These are phyloP conservation scores for Crotalus viridis DNA, from an alignment of 2,113 vertebrate genomes.

Conservation along the genomic window DNA sequence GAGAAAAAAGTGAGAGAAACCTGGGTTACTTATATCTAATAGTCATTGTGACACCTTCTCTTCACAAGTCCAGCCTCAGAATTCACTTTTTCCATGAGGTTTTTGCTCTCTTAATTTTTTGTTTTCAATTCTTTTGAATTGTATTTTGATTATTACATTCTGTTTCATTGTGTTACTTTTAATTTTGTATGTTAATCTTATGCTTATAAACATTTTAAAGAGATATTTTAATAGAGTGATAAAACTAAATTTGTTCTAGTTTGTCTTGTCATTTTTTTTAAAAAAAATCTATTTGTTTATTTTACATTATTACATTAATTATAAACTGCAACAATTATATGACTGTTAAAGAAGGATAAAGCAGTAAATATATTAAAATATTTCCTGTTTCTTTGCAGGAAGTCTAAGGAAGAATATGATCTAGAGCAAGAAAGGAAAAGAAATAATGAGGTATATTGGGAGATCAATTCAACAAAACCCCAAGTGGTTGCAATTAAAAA, in stretches of 20 bases:
- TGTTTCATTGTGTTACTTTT: not conserved
- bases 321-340: not conserved
- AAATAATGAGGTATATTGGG: constrained; percentile 64
- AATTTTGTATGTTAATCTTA: not conserved
- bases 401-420: constrained; percentile 95
- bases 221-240: not conserved
- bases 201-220: not conserved
- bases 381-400: constrained; percentile 71
- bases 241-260: not conserved
- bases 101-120: not conserved
- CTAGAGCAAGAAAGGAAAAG: constrained; percentile 77
- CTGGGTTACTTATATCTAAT: not conserved
- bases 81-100: not conserved
- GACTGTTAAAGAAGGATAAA: not conserved
- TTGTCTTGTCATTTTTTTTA: not conserved
- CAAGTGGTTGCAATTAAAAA: not conserved
- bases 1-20: not conserved
- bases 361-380: not conserved
- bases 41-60: not conserved
- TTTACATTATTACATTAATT: not conserved
- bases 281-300: not conserved
- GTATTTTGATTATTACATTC: not conserved
- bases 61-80: not conserved
- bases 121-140: not conserved
- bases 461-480: not conserved